A percentile compares a stretch with the other conserved stretches of the same genome.
These are phyloP conservation scores for Drosophila ercepeae DNA, from an alignment of 1,140 invertebrate genomes.

Conservation along the genomic window DNA sequence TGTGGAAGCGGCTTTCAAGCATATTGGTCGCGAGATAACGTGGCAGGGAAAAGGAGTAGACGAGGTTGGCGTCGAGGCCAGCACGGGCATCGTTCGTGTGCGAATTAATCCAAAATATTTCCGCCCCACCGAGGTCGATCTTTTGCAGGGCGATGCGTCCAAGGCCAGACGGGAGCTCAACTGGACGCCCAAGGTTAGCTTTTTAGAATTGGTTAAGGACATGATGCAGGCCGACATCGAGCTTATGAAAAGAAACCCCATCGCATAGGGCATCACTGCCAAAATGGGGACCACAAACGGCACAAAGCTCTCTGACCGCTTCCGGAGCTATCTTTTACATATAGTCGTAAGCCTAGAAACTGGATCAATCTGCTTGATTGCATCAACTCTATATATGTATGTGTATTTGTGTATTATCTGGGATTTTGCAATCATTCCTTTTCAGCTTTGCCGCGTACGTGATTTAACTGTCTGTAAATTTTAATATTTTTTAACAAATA, in stretches of 20 bases:
- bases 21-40: conserved; percentile 89
- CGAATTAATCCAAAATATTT: conserved; percentile 97
- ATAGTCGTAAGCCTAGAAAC: conserved; percentile 52
- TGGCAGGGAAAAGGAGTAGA: conserved; percentile 95
- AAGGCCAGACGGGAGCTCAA: conserved; percentile 94
- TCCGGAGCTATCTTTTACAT: conserved; percentile 32
- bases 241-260: conserved; percentile 96
- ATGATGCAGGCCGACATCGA: conserved; percentile 98
- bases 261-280: conserved; percentile 86
- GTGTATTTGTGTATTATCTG: conserved; percentile 42
- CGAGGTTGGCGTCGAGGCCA: conserved; percentile 95
- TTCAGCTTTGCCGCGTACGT: conserved; percentile 30
- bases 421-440: conserved; percentile 71
- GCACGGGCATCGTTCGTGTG: conserved; percentile 92
- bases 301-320: conserved; percentile 61
- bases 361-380: conserved; percentile 35
- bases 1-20: conserved; percentile 95
- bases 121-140: conserved; percentile 98
- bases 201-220: conserved; percentile 95
- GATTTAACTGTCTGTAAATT: conserved; percentile 48
- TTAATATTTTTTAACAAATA: conserved; percentile 36
- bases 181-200: conserved; percentile 94
- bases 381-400: conserved; percentile 26
- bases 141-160: conserved; percentile 94
- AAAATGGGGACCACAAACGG: conserved; percentile 31